Evolutionary conservation across 2,888 invertebrate genomes (phyloP), one percentile per base, ranked within the genome.

Genomic region (Platycnemis pennipes): DNA sequence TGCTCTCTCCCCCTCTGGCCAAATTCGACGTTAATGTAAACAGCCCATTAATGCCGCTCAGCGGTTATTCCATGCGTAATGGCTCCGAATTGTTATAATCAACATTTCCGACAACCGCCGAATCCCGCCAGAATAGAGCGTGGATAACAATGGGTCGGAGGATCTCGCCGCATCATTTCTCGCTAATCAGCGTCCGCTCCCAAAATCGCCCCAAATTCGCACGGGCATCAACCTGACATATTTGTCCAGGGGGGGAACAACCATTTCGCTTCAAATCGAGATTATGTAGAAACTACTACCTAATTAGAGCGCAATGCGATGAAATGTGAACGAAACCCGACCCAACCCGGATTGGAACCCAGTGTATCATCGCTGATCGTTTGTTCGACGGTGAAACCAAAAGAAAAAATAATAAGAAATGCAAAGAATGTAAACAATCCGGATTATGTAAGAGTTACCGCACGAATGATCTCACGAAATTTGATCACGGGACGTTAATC

Each of bases 131-230:
- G 37, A 77, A 37, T 37, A 37, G 77, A 37, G 13, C 77, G 31
- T 16, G 77, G 37, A 77, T 16, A 31, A 77, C 37, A 37, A n/a
- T 37, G 77, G 13, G 49, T 3, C 49, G 13, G 77, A 37, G 31
- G 19, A 16, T 19, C 26, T 13, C 37, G 31, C 77, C 37, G 77
- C 77, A 77, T 77, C 77, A 77, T 77, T 77, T 77, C 31, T 37
- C 31, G 37, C 77, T 77, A 77, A 77, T 77, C 77, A 77, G 13
- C 77, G 11, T 77, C 77, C 37, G 13, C 77, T n/a, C 5, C 77
- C 77, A 13, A 77, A 77, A 77, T 77, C 77, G 37, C 77, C 77
- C 37, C 77, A 77, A 63, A 77, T 77, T 77, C 77, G 77, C 77
- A 77, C 77, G 63, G 26, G n/a, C 26, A 77, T 77, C 77, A 77